These are phyloP conservation scores for Zoanthus sansibaricus DNA, from an alignment of 92 coral and sea anemone species.

Conservation along the genomic window DNA sequence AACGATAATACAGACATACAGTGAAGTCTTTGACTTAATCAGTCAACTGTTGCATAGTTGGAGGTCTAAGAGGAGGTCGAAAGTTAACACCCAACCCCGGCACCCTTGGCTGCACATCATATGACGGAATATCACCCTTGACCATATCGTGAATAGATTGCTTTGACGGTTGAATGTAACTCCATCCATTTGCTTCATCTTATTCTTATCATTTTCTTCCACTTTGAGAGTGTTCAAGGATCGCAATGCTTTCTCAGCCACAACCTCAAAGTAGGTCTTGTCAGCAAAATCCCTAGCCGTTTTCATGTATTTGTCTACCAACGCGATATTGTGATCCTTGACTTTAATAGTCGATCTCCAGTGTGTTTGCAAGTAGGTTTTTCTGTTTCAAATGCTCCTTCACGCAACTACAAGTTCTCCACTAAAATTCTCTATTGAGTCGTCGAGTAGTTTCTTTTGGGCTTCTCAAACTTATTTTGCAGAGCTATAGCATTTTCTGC, in stretches of 20 bases:
- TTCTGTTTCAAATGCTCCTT: conserved; percentile 19
- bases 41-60: conserved; percentile 8
- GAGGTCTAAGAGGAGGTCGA: background rate
- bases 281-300: background rate
- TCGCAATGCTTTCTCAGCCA: conserved; percentile 11
- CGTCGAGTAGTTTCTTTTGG: conserved; percentile 48
- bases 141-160: conserved; percentile 11
- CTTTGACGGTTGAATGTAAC: conserved; percentile 13
- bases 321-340: background rate
- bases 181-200: conserved; percentile 3
- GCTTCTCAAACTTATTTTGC: conserved; percentile 53
- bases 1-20: too few relatives aligned
- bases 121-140: background rate
- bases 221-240: conserved; percentile 13
- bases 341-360: conserved; percentile 28
- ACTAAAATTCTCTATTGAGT: conserved; percentile 50
- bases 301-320: background rate
- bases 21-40: conserved; percentile 2
- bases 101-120: background rate
- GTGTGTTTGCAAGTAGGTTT: conserved; percentile 36
- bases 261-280: background rate
- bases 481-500: conserved; percentile 42
- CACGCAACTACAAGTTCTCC: conserved; percentile 20
- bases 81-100: background rate
- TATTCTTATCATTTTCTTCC: background rate